Conservation (phyloP, 2,797 vertebrate species). For the Rhynchotus rufescens region DNA sequence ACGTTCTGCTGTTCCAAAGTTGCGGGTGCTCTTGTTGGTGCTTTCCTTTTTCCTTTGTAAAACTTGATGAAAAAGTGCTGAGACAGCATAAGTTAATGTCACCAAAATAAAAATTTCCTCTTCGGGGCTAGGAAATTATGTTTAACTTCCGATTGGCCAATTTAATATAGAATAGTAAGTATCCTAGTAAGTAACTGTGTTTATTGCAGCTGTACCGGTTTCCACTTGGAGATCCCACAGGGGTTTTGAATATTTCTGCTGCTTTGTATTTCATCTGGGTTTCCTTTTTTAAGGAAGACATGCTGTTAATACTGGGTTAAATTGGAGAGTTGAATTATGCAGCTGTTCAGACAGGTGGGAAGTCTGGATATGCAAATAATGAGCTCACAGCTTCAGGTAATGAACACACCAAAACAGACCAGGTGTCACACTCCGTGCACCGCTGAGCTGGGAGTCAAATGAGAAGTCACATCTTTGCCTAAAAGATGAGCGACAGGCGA, state of each 20-base stretch:
- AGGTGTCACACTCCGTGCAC: background rate
- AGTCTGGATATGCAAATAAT: background rate
- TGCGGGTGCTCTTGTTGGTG: too few species aligned
- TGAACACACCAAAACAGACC: background rate
- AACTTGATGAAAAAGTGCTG: too few species aligned
- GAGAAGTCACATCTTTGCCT: background rate
- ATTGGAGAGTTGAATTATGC: background rate
- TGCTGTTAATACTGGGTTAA: background rate
- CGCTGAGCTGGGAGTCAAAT: background rate
- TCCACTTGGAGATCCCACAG: background rate
- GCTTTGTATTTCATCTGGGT: background rate
- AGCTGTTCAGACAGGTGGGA: background rate
- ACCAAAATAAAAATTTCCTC: background rate
- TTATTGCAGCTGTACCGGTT: background rate
- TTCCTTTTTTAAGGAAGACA: background rate
- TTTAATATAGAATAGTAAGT: background rate
- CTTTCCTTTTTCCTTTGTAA: too few species aligned
- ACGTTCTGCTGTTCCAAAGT: too few species aligned
- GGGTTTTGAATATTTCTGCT: background rate
- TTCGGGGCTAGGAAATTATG: background rate
- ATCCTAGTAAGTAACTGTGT: background rate
- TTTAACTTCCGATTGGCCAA: background rate
- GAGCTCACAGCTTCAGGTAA: background rate
- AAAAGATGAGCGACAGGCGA: background rate
- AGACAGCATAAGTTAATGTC: background rate